These are phyloP conservation scores for Agrochola lota DNA, from an alignment of 2,888 invertebrate genomes.

Conservation along the genomic window DNA sequence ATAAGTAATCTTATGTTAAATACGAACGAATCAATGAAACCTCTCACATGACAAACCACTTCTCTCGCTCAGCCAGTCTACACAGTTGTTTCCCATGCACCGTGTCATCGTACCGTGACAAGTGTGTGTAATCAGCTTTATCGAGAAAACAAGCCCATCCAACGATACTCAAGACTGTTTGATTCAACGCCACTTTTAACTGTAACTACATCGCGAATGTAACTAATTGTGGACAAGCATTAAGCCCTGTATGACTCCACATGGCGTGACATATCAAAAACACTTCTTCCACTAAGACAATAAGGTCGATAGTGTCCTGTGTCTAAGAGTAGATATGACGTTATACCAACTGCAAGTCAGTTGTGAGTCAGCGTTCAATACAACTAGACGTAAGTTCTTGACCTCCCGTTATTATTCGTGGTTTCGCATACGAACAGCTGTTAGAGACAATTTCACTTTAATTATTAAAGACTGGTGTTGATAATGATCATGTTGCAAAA, in stretches of 20 bases:
- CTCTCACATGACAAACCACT: conserved; percentile 26
- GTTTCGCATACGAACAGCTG: conserved; percentile 74
- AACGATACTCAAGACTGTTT: conserved; percentile 48
- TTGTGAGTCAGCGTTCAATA: conserved; percentile 84
- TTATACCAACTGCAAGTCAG: conserved; percentile 47
- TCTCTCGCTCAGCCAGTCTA: conserved; percentile 15
- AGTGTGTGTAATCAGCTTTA: conserved; percentile 54
- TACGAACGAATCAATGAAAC: background rate
- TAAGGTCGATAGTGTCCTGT: conserved; percentile 51
- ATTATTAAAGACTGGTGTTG: conserved; percentile 39
- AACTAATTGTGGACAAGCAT: conserved; percentile 69
- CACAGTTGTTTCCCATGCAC: conserved; percentile 43
- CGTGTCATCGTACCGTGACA: conserved; percentile 37
- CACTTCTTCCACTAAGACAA: conserved; percentile 24
- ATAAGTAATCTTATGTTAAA: background rate
- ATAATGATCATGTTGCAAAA: conserved; percentile 51
- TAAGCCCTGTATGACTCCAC: conserved; percentile 52
- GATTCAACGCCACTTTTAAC: conserved; percentile 71
- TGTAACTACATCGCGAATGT: conserved; percentile 71
- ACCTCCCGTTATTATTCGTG: conserved; percentile 76
- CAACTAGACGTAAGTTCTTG: conserved; percentile 85
- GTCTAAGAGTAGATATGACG: conserved; percentile 51
- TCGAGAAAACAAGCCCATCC: conserved; percentile 55
- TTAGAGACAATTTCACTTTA: conserved; percentile 59
- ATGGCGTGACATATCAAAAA: conserved; percentile 31